These are phyloP conservation scores for Drosophila setosimentum DNA, from an alignment of 2,888 invertebrate species.

Conservation along the genomic window DNA sequence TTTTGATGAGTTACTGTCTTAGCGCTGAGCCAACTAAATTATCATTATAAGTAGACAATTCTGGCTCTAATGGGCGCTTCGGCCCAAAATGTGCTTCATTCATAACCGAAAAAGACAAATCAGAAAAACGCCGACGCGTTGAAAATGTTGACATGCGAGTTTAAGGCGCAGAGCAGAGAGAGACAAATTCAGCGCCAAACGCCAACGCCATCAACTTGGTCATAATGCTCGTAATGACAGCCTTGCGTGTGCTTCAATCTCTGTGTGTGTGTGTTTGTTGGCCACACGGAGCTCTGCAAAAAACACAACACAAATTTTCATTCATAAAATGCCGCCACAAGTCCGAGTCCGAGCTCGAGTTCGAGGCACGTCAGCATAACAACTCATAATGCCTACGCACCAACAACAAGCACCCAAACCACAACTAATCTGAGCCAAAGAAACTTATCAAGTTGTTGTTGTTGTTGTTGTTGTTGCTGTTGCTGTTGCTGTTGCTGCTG, in stretches of 20 bases:
- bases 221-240: slow-evolving; percentile 70
- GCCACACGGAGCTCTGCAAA: neutral
- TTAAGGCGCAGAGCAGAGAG: slow-evolving; percentile 15
- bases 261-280: neutral
- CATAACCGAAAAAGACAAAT: slow-evolving; percentile 33
- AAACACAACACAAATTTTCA: slow-evolving; percentile 49
- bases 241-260: slow-evolving; percentile 59
- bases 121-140: slow-evolving; percentile 3
- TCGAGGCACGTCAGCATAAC: slow-evolving; percentile 46
- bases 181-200: slow-evolving; percentile 34
- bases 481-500: slow-evolving; percentile 24
- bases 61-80: slow-evolving; percentile 19
- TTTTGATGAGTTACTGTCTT: slow-evolving; percentile 6
- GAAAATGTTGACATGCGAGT: slow-evolving; percentile 31
- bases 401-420: neutral
- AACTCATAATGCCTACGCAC: slow-evolving; percentile 63
- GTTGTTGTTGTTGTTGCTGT: slow-evolving; percentile 13
- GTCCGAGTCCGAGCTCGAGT: slow-evolving; percentile 21
- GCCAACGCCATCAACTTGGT: slow-evolving; percentile 64
- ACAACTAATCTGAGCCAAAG: slow-evolving; percentile 43
- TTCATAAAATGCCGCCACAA: slow-evolving; percentile 73
- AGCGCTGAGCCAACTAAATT: slow-evolving; percentile 11
- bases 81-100: slow-evolving; percentile 42
- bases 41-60: slow-evolving; percentile 7
- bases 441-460: slow-evolving; percentile 65